Evolutionary conservation across 1,140 invertebrate species (phyloP).

Genomic region (Drosophila varians): DNA sequence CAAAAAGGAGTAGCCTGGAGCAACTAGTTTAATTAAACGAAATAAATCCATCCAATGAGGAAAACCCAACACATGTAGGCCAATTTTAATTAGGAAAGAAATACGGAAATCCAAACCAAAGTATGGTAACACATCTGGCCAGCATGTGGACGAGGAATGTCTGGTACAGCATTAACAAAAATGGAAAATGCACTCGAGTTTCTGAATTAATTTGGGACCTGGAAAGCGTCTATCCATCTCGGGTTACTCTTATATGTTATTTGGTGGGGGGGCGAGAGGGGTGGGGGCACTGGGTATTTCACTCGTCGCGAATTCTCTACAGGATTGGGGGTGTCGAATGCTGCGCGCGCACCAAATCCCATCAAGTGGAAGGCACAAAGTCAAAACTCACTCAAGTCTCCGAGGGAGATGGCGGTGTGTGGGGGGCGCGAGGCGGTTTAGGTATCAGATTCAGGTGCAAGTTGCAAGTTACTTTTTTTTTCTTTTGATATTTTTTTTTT

Average conservation of each 20-base stretch:
- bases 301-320: slow-evolving; percentile 22
- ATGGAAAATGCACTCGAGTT: slow-evolving; percentile 1
- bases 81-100: not conserved
- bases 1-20: no score
- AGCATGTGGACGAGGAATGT: not conserved
- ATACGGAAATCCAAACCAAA: not conserved
- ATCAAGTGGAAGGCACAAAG: not conserved
- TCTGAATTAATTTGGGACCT: not conserved
- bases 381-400: slow-evolving; percentile 32
- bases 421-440: not conserved
- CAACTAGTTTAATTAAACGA: not conserved
- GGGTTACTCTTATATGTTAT: slow-evolving; percentile 17
- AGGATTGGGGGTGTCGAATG: slow-evolving; percentile 20
- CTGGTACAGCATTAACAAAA: not conserved
- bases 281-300: not conserved
- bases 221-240: not conserved
- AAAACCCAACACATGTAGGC: not conserved
- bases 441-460: not conserved
- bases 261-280: not conserved
- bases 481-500: not conserved
- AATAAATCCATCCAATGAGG: not conserved
- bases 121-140: not conserved
- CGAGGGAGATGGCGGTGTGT: slow-evolving; percentile 7
- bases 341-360: slow-evolving; percentile 26
- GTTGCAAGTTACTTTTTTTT: slow-evolving; percentile 6